Evolutionary conservation across 2,113 vertebrate genomes (phyloP).

Genomic region (Leptosomus discolor): DNA sequence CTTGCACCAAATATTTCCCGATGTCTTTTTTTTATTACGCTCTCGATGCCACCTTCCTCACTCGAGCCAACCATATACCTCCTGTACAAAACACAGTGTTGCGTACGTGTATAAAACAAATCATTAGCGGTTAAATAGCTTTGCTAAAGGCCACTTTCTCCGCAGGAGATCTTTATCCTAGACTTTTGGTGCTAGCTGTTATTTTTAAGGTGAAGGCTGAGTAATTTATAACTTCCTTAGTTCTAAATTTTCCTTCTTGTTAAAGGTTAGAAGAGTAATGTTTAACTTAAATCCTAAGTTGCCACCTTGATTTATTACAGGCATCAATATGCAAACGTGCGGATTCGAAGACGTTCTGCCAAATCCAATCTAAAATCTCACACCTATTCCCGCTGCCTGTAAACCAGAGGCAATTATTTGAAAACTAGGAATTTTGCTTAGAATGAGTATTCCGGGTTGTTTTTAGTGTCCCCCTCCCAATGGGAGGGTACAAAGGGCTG

Average conservation of each 20-base stretch:
- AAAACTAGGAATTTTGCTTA: not conserved
- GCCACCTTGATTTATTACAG: not conserved
- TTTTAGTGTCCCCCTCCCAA: not conserved
- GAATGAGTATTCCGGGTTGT: not conserved
- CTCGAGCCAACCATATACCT: not conserved
- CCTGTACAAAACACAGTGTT: not conserved
- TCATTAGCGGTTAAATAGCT: not conserved
- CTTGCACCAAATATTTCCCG: not conserved
- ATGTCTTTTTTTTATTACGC: not conserved
- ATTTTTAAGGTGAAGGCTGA: not conserved
- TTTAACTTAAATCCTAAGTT: not conserved
- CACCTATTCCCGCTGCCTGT: not conserved
- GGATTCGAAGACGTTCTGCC: not conserved
- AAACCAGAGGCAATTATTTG: rapidly evolving
- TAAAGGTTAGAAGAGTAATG: not conserved
- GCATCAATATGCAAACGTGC: rapidly evolving
- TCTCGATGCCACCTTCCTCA: not conserved
- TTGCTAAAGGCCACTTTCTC: not conserved
- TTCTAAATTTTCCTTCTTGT: not conserved
- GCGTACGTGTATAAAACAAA: not conserved
- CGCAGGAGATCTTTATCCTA: not conserved
- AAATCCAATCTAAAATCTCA: not conserved
- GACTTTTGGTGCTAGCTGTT: not conserved
- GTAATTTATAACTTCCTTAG: not conserved
- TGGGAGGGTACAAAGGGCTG: not conserved